phyloP scores from a whole-genome alignment of 2,888 invertebrate species.

The Ormia ochracea region DNA sequence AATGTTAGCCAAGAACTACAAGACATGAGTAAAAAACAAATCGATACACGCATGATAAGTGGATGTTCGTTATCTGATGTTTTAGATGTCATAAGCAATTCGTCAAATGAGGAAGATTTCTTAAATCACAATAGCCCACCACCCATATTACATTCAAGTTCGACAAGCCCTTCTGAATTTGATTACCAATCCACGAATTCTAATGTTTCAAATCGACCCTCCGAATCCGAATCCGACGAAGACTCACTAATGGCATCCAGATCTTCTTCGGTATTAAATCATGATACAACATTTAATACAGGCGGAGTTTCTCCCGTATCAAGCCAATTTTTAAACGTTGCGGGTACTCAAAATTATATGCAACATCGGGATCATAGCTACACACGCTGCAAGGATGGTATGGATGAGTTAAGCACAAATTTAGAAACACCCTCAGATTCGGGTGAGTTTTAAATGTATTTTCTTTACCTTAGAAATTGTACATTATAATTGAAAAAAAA shows the following conservation, averaged over 20 bases:
- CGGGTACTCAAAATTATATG: constrained; percentile 57
- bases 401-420: constrained; percentile 82
- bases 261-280: constrained; percentile 54
- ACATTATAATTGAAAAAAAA: not conserved
- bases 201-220: constrained; percentile 29
- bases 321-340: constrained; percentile 59
- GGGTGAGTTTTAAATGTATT: constrained; percentile 80
- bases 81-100: constrained; percentile 69
- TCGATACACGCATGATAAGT: constrained; percentile 64
- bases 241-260: constrained; percentile 56
- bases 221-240: constrained; percentile 62
- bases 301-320: constrained; percentile 61
- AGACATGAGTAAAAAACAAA: constrained; percentile 70
- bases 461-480: not conserved
- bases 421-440: constrained; percentile 94
- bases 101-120: constrained; percentile 5
- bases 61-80: constrained; percentile 68
- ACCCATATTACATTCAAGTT: constrained; percentile 31
- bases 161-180: constrained; percentile 42
- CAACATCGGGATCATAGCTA: constrained; percentile 83
- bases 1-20: constrained; percentile 73
- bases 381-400: constrained; percentile 80
- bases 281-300: constrained; percentile 58
- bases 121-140: constrained; percentile 18
- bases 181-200: constrained; percentile 26